These are phyloP conservation scores for Oncopeltus fasciatus DNA, from an alignment of 1,140 invertebrate genomes.

Conservation along the genomic window DNA sequence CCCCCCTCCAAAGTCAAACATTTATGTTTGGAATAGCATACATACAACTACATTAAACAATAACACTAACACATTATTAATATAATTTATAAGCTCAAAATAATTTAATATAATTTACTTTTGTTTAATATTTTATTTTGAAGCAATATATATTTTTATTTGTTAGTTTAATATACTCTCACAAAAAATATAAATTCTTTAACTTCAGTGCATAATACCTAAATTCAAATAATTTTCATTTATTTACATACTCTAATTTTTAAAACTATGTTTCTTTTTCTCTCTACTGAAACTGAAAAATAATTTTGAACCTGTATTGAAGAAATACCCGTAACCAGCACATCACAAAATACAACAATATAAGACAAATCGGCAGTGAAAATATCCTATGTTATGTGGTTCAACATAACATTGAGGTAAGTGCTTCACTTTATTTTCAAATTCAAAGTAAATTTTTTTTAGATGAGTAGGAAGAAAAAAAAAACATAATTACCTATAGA, in stretches of 20 bases:
- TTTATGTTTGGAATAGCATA: no score
- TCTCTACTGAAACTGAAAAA: not conserved
- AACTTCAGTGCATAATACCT: not conserved
- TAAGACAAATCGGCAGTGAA: not conserved
- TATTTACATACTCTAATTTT: no score
- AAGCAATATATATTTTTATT: not conserved
- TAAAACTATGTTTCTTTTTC: not conserved
- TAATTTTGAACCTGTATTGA: slow-evolving; percentile 3
- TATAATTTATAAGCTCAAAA: no score
- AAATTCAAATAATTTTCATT: not conserved
- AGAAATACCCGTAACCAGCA: slow-evolving; percentile 4
- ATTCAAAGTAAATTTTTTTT: no score
- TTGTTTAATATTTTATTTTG: not conserved
- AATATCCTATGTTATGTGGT: not conserved
- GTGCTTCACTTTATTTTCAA: no score
- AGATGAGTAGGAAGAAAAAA: no score
- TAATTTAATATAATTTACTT: no score
- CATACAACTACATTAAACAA: no score
- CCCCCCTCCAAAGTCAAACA: no score
- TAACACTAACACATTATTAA: no score
- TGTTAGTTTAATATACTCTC: not conserved
- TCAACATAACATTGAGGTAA: not conserved
- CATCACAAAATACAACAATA: not conserved
- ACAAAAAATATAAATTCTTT: not conserved
- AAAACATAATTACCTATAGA: no score